These are phyloP conservation scores for Hydropotes inermis DNA, from an alignment of 2,113 vertebrate species.

Conservation along the genomic window DNA sequence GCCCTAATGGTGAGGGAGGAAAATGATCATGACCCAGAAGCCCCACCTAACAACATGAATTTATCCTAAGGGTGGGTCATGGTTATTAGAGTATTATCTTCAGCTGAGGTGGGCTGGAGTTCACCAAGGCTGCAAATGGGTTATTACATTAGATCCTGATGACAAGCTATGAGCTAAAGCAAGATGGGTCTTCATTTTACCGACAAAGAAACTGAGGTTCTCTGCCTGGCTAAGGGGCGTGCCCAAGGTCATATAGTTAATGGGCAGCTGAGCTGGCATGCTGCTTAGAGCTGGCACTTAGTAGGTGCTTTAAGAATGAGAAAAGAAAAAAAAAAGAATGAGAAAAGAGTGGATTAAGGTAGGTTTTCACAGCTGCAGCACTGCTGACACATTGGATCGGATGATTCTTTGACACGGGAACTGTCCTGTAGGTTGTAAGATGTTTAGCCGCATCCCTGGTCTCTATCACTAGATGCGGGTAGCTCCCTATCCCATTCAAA, in stretches of 20 bases:
- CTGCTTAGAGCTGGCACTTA: not conserved
- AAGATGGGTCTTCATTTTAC: not conserved
- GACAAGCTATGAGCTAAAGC: not conserved
- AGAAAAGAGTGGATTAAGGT: not conserved
- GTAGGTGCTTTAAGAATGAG: not conserved
- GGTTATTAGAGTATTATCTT: not conserved
- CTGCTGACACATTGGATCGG: not conserved
- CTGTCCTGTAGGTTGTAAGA: not conserved
- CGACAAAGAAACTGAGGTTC: not conserved
- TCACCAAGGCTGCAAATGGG: not conserved
- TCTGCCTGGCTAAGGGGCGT: not conserved
- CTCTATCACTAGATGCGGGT: not conserved
- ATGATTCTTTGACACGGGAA: not conserved
- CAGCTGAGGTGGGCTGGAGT: not conserved
- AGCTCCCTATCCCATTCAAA: not conserved
- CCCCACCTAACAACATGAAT: not conserved
- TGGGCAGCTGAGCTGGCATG: not conserved
- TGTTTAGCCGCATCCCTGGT: not conserved
- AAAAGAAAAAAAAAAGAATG: not conserved
- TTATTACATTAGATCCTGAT: not conserved
- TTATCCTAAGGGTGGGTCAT: not conserved
- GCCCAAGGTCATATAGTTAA: not conserved
- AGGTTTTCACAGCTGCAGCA: not conserved
- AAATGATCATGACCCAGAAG: constrained; percentile 4
- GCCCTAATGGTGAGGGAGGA: not conserved